These are phyloP conservation scores for Microctonus aethiopoides DNA, from an alignment of 2,888 invertebrate species.

Conservation along the genomic window DNA sequence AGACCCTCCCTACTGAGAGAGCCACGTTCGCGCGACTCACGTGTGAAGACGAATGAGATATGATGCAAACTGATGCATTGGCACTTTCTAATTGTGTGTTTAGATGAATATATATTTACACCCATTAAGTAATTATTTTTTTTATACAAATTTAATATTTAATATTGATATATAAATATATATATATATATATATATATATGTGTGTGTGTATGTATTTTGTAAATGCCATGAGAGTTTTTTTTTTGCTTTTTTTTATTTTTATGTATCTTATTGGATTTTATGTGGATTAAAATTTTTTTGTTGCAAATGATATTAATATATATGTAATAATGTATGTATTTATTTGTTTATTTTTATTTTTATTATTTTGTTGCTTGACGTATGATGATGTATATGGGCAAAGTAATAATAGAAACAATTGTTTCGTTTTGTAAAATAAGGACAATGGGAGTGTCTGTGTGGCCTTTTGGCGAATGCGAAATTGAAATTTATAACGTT, in stretches of 20 bases:
- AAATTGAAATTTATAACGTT: slow-evolving; percentile 46
- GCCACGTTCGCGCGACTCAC: background rate
- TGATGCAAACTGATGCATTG: slow-evolving; percentile 2
- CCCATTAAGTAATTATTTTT: background rate
- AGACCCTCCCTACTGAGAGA: slow-evolving; percentile 11
- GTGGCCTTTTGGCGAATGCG: slow-evolving; percentile 26
- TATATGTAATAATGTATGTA: background rate
- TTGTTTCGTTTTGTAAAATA: background rate
- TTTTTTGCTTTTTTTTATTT: no score
- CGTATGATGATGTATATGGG: background rate
- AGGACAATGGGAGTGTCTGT: slow-evolving; percentile 9
- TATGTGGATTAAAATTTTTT: background rate
- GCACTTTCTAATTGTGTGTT: background rate
- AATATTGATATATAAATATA: background rate
- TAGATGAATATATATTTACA: background rate
- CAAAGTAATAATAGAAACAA: background rate
- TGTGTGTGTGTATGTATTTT: background rate
- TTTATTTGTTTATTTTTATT: background rate
- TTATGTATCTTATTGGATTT: background rate
- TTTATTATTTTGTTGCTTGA: background rate
- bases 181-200: no score
- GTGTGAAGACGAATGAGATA: background rate
- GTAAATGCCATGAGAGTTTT: background rate
- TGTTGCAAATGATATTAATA: background rate
- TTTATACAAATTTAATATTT: background rate